Percentiles rank a stretch among this genome's conserved stretches.
phyloP scores from a whole-genome alignment of 1,140 invertebrate genomes.

The Ips nitidus region DNA sequence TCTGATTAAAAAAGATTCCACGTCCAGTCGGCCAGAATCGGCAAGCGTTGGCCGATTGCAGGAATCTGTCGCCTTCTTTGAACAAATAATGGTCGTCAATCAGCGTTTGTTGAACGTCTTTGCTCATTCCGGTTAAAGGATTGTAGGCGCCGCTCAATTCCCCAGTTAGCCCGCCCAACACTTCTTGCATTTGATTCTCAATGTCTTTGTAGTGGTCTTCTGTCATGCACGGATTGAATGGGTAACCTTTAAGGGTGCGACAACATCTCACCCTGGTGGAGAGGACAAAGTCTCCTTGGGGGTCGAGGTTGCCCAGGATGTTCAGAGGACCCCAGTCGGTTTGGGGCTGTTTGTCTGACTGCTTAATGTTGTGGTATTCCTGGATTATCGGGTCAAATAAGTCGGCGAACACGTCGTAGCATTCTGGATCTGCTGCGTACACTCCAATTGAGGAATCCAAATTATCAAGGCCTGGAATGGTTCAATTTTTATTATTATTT shows the following conservation, averaged over 20 bases:
- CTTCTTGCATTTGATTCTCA: constrained; percentile 52
- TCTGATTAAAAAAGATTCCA: constrained; percentile 73
- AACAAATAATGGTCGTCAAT: constrained; percentile 81
- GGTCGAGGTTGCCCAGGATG: constrained; percentile 72
- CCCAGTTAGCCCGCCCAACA: constrained; percentile 46
- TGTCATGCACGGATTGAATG: constrained; percentile 75
- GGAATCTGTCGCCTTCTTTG: constrained; percentile 71
- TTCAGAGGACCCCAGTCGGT: constrained; percentile 70
- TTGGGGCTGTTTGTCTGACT: constrained; percentile 64
- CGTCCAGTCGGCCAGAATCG: constrained; percentile 77
- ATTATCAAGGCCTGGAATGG: constrained; percentile 60
- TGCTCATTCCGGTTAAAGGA: constrained; percentile 67
- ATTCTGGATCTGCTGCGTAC: constrained; percentile 73
- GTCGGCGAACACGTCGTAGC: constrained; percentile 67
- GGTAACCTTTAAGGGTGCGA: constrained; percentile 68
- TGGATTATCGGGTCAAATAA: constrained; percentile 79
- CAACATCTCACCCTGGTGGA: constrained; percentile 76
- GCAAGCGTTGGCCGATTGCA: constrained; percentile 71
- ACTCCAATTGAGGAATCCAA: constrained; percentile 65
- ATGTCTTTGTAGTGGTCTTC: constrained; percentile 67
- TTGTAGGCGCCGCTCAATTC: constrained; percentile 70
- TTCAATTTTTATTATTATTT: constrained; percentile 3
- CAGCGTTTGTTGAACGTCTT: constrained; percentile 68
- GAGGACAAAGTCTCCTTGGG: constrained; percentile 66
- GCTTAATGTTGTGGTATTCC: constrained; percentile 72